A percentile compares a stretch with the other conserved stretches of the same genome.
phyloP scores from a whole-genome alignment of 1,140 invertebrate genomes.

The Varroa destructor region DNA sequence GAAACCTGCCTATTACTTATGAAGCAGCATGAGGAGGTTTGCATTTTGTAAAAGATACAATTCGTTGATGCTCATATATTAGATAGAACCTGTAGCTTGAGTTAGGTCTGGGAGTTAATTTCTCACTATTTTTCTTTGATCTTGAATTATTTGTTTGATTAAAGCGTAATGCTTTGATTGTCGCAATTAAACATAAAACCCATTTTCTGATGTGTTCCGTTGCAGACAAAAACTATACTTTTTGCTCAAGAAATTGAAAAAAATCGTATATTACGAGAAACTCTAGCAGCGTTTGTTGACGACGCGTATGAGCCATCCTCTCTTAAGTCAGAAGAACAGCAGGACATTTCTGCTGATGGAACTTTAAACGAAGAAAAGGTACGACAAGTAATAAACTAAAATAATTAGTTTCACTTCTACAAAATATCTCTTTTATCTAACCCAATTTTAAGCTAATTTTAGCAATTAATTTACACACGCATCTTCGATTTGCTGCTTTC shows the following conservation, averaged over 20 bases:
- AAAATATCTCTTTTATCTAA: too few relatives aligned
- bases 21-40: conserved; percentile 14
- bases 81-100: too few relatives aligned
- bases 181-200: too few relatives aligned
- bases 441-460: too few relatives aligned
- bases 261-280: conserved; percentile 6
- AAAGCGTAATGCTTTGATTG: too few relatives aligned
- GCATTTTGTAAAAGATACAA: background rate
- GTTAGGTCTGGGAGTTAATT: background rate
- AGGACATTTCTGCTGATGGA: too few relatives aligned
- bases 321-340: background rate
- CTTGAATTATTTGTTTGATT: background rate
- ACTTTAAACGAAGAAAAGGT: too few relatives aligned
- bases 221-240: background rate
- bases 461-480: too few relatives aligned
- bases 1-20: conserved; percentile 17
- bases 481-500: too few relatives aligned
- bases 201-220: too few relatives aligned
- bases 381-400: too few relatives aligned
- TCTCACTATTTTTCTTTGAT: background rate
- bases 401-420: too few relatives aligned
- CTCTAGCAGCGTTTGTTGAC: background rate
- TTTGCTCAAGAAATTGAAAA: conserved; percentile 11
- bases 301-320: background rate
- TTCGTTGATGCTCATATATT: background rate